Conservation (phyloP, 2,113 vertebrate species). For the Hyaena hyaena region DNA sequence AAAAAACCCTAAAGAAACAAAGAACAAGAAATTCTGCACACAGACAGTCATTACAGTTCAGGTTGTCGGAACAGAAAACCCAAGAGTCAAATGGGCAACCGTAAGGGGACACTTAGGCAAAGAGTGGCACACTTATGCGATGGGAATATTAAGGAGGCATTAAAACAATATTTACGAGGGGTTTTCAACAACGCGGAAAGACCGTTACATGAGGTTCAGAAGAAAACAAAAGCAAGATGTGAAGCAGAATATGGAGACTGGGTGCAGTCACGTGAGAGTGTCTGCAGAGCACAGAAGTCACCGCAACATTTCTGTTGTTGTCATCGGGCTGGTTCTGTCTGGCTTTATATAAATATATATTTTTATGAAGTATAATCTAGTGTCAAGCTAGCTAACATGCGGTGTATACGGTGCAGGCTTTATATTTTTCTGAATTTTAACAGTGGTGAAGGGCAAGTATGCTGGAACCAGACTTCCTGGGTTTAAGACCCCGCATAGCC, state of each 20-base stretch:
- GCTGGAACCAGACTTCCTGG: not conserved
- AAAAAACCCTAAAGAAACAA: not conserved
- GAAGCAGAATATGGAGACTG: not conserved
- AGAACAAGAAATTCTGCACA: not conserved
- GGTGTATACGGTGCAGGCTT: not conserved
- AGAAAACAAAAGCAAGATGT: not conserved
- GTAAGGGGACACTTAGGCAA: not conserved
- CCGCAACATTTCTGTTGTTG: not conserved
- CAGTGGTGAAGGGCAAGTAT: not conserved
- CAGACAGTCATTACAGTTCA: not conserved
- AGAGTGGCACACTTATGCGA: not conserved
- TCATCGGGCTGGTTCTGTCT: too few relatives aligned
- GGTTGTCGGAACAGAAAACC: not conserved
- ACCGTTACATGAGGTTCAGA: not conserved
- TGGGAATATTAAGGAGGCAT: not conserved
- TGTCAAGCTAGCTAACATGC: too few relatives aligned
- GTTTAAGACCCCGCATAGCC: not conserved
- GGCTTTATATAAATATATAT: not conserved
- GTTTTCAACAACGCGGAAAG: not conserved
- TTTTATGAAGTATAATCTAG: not conserved
- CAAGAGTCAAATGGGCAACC: not conserved
- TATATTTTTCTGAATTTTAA: constrained; percentile 15
- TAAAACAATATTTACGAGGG: not conserved
- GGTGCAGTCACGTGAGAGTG: not conserved
- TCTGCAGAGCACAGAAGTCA: not conserved